Evolutionary conservation across 1,140 invertebrate species (phyloP), one percentile per base, ranked within the genome.

Genomic region (Sitobion miscanthi): DNA sequence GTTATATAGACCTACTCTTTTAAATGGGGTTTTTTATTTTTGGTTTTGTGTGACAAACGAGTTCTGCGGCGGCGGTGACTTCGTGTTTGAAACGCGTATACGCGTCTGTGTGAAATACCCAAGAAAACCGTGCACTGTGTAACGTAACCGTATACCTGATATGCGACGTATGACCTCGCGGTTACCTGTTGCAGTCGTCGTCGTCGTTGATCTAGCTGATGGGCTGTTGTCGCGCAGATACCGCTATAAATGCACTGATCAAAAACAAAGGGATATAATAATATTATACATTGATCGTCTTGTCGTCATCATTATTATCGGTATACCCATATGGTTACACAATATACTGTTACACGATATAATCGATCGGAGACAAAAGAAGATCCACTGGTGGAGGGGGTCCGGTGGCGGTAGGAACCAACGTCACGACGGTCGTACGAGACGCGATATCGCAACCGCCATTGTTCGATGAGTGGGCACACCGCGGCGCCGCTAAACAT

Each of bases 111-210:
- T n/a, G 62, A 69, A 69, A 69, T 69, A 69, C n/a, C 62, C 30
- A 69, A 69, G 30, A 17, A 69, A 69, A 69, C 62, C 30, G 4
- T 69, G 62, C 62, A 69, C 62, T 69, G 30, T 17, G 62, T 69
- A 69, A 69, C 14, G 5, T 42, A 85, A 42, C 77, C n/a, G n/a
- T 82, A 38, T 82, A 88, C 45, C 47, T 49, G 47, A 35, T 52
- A 35, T 52, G 47, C n/a, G 3, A 6, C 6, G 47, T n/a, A 88
- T 88, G 87, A 88, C 87, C 87, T 88, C 87, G 62, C 30, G 87
- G 87, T 54, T 88, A 88, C 47, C 7, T 21, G n/a, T 88, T 49
- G 87, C 38, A 35, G n/a, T 88, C 87, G 87, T 54, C 49, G 87
- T 54, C 14, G 47, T 35, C 47, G 25, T 30, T 30, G 57, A 57